Evolutionary conservation across 1,140 invertebrate genomes (phyloP).

Genomic region (Polyergus mexicanus): DNA sequence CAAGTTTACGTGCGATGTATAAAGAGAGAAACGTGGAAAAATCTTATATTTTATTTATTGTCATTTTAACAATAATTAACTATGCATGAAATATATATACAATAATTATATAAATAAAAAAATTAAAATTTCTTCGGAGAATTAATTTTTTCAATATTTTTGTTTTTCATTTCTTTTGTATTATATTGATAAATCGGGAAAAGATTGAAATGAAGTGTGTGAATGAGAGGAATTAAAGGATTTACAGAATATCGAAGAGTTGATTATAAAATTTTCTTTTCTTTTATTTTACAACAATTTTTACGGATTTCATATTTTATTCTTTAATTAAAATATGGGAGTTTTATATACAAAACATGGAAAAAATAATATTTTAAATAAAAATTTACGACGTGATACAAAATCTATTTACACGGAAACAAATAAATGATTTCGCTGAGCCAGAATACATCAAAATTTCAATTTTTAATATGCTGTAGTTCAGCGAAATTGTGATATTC

Average conservation of each 20-base stretch:
- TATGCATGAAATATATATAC: not conserved
- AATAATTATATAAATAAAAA: not conserved
- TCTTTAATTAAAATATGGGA: not conserved
- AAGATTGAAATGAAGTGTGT: not conserved
- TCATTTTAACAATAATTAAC: not conserved
- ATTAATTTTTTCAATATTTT: not conserved
- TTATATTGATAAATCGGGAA: not conserved
- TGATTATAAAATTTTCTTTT: not conserved
- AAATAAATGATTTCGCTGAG: too few relatives aligned
- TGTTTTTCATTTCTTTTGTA: not conserved
- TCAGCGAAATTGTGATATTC: too few relatives aligned
- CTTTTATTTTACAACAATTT: not conserved
- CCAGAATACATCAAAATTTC: too few relatives aligned
- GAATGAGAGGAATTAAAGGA: not conserved
- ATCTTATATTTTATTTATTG: not conserved
- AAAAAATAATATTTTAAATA: slow-evolving; percentile 31
- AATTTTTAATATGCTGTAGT: too few relatives aligned
- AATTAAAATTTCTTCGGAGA: not conserved
- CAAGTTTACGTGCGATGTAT: not conserved
- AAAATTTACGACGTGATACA: not conserved
- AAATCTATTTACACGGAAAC: slow-evolving; percentile 7
- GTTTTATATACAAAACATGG: not conserved
- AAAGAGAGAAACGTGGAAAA: not conserved
- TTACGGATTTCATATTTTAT: not conserved
- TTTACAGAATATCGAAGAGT: not conserved